Evolutionary conservation across 2,888 invertebrate genomes (phyloP).

Genomic region (Rhyacophila evoluta): DNA sequence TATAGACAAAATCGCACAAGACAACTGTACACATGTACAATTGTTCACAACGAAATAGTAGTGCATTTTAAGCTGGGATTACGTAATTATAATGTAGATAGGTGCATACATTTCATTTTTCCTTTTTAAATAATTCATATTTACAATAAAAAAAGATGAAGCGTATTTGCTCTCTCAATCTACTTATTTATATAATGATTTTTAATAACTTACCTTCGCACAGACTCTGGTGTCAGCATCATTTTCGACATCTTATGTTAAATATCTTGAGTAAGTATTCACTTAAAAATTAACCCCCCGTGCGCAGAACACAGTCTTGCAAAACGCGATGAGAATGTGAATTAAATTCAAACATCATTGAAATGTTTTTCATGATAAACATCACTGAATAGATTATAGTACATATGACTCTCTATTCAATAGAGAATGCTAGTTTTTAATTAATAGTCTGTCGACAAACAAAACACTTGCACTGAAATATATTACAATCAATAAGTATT

Average conservation of each 20-base stretch:
- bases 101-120: too few species aligned
- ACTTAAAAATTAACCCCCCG: neutral
- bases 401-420: too few species aligned
- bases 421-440: neutral
- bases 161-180: too few species aligned
- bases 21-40: too few species aligned
- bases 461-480: neutral
- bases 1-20: too few species aligned
- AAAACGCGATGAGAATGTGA: neutral
- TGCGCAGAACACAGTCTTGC: neutral
- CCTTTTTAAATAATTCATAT: too few species aligned
- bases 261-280: neutral
- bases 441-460: neutral
- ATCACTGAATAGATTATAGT: too few species aligned
- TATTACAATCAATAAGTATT: neutral
- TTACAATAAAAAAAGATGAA: too few species aligned
- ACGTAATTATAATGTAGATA: too few species aligned
- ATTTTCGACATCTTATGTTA: neutral
- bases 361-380: neutral
- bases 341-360: neutral
- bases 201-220: constrained; percentile 47
- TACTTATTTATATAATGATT: neutral
- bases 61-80: too few species aligned
- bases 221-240: constrained; percentile 52
- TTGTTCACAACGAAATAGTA: too few species aligned